Conservation (phyloP, 2,113 vertebrate genomes). For the Pelobates fuscus region DNA sequence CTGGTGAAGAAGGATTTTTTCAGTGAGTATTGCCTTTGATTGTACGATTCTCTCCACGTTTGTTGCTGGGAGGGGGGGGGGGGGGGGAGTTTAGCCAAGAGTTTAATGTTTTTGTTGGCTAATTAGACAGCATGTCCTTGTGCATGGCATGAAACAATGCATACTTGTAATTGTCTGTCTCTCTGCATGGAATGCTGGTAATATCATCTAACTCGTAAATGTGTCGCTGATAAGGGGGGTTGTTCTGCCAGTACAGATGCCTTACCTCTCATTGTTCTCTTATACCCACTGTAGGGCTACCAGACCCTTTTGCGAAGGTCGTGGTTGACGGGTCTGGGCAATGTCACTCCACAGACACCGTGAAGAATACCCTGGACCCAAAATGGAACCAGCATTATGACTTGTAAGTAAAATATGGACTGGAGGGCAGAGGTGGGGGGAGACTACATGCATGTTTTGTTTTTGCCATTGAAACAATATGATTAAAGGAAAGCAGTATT, state of each 20-base stretch:
- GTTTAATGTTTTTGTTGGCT: too few species aligned
- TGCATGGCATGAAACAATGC: too few species aligned
- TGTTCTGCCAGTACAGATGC: conserved; percentile 9
- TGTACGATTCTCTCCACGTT: neutral
- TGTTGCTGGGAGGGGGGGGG: neutral
- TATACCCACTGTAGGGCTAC: conserved; percentile 80
- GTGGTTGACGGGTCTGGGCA: conserved; percentile 98
- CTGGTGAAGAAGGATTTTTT: conserved; percentile 99
- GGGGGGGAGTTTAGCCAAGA: neutral
- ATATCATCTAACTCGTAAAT: too few species aligned
- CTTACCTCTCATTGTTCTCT: conserved; percentile 42
- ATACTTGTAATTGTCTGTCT: too few species aligned
- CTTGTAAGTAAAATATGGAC: conserved; percentile 81
- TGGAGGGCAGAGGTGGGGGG: neutral
- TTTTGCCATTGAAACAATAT: too few species aligned
- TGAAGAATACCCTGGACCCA: conserved; percentile 98
- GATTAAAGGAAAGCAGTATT: too few species aligned
- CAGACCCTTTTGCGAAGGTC: conserved; percentile 97
- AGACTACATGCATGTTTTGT: too few species aligned
- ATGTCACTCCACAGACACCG: conserved; percentile 99
- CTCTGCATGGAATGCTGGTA: too few species aligned
- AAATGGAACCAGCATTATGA: conserved; percentile 99
- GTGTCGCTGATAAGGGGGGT: too few species aligned
- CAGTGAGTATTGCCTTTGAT: conserved; percentile 79
- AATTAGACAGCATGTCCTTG: too few species aligned